phyloP scores from a whole-genome alignment of 1,140 invertebrate species.

The Leptinotarsa defecta region DNA sequence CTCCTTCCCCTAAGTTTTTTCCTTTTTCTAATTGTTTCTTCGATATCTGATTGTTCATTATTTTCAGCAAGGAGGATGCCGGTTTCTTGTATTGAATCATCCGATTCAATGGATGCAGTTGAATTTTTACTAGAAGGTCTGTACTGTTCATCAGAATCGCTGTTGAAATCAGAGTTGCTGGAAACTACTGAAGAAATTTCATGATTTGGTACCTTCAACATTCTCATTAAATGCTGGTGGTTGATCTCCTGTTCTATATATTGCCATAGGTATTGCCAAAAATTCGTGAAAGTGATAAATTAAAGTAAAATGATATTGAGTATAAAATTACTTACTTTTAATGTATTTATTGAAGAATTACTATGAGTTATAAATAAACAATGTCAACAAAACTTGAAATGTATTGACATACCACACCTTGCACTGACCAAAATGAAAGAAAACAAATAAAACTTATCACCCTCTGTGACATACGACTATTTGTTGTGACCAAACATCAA shows the following conservation, averaged over 20 bases:
- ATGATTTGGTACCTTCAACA: neutral
- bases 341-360: neutral
- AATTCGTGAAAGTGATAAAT: slow-evolving; percentile 3
- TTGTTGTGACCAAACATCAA: neutral
- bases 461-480: neutral
- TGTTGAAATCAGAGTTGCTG: neutral
- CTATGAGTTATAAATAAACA: neutral
- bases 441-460: slow-evolving; percentile 4
- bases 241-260: too few relatives aligned
- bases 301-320: neutral
- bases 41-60: slow-evolving; percentile 13
- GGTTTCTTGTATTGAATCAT: slow-evolving; percentile 5
- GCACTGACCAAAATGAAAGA: slow-evolving; percentile 2
- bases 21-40: slow-evolving; percentile 16
- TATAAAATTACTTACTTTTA: neutral
- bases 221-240: too few relatives aligned
- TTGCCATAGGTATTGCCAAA: neutral
- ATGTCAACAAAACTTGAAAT: neutral
- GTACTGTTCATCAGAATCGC: slow-evolving; percentile 20
- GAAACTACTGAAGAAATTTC: neutral
- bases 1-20: slow-evolving; percentile 2
- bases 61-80: slow-evolving; percentile 5
- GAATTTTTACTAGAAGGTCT: slow-evolving; percentile 9
- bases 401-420: neutral
- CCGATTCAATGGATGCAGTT: slow-evolving; percentile 10